Evolutionary conservation across 2,113 vertebrate species (phyloP), one percentile per base, ranked within the genome.

Genomic region (Brienomyrus brachyistius): DNA sequence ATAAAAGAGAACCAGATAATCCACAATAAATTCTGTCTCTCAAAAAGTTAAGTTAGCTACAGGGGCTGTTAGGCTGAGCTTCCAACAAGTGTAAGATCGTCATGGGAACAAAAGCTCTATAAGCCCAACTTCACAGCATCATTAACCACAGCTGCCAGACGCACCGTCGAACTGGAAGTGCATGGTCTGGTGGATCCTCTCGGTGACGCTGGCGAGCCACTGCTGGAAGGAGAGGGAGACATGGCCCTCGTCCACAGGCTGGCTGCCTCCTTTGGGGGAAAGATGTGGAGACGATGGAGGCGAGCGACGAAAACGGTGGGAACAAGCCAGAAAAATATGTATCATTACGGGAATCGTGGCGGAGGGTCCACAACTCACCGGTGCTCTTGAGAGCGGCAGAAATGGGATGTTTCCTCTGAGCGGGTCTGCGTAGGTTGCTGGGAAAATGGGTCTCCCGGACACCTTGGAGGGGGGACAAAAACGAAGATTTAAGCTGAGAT

Each of bases 171-270:
- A 97, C 93, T 98, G 98, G 94, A 97, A 98, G 91, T 98, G 97
- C 98, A 98, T 98, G 1, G 97, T 97, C 89, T 98, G 97, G 62
- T 99, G 97, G 93, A 99, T 98, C 86, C 97, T 95, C 91, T 99
- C 97, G 0, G 97, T 98, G 92, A 98, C 97, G 0, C 97, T 95
- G 89, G 96, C 96, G 92, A 99, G 93, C 98, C 98, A 99, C 87
- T 97, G 97, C 27, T 96, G 96, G 95, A 99, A 99, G 62, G 97
- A 95, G 92, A 99, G 92, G 7, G 94, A 93, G 91, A 97, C 96
- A 5, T 96, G 94, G 0, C 93, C 92, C 92, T 99, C 98, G 0
- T 98, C 97, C 91, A 97, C 95, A 0, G 89, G 92, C 92, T 97
- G 97, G 87, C 21, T n/a, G 15, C 94, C 95, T 70, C 94, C 98